These are phyloP conservation scores for Leptosomus discolor DNA, from an alignment of 2,113 vertebrate species.

Conservation along the genomic window DNA sequence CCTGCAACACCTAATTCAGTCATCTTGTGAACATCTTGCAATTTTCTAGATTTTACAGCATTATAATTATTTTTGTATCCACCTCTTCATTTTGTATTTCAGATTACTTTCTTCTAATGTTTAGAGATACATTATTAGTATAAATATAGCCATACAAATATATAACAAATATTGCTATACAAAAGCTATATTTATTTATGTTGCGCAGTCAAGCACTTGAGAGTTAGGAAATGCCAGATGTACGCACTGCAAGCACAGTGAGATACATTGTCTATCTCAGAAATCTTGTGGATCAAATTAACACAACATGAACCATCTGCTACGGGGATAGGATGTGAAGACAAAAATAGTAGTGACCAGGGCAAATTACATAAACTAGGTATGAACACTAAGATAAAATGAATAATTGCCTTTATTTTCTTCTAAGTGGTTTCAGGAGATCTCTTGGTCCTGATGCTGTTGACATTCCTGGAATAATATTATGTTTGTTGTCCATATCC, in stretches of 20 bases:
- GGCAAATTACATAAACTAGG: neutral
- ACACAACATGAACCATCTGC: neutral
- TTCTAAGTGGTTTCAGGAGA: neutral
- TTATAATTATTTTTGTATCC: neutral
- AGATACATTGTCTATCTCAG: neutral
- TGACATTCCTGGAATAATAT: neutral
- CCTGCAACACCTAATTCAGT: neutral
- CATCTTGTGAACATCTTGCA: neutral
- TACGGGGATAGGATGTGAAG: neutral
- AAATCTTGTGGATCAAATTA: conserved; percentile 25
- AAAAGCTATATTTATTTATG: neutral
- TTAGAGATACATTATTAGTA: neutral
- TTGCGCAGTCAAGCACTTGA: neutral
- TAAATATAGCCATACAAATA: neutral
- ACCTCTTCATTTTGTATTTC: neutral
- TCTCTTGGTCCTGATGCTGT: neutral
- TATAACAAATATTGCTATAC: neutral
- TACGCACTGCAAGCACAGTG: neutral
- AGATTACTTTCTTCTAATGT: neutral
- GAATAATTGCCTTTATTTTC: neutral
- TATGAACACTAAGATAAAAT: neutral
- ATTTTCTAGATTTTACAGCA: neutral
- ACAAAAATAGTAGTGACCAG: neutral
- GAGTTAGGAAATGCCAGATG: neutral
- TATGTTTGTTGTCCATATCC: neutral